Conservation (phyloP, 2,888 invertebrate species). For the Suillia variegata region DNA sequence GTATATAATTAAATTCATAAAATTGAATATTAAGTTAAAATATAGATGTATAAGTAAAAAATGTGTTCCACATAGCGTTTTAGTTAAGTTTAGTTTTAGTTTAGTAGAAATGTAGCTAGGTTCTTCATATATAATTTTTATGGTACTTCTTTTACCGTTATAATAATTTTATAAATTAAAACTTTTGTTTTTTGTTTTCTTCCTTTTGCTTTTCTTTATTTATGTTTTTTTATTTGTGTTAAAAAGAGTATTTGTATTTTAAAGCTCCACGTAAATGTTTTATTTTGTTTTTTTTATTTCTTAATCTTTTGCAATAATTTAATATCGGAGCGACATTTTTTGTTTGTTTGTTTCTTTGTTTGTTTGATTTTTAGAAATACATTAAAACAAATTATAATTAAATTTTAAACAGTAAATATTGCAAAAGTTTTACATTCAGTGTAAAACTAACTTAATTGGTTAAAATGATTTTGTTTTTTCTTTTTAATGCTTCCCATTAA, state of each 20-base stretch:
- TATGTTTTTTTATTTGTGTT: slow-evolving; percentile 5
- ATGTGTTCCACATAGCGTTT: slow-evolving; percentile 45
- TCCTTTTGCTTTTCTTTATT: background rate
- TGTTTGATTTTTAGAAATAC: background rate
- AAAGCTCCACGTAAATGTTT: background rate
- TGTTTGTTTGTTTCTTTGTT: background rate
- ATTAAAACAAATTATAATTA: background rate
- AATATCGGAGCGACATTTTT: background rate
- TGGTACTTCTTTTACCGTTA: background rate
- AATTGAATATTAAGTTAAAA: slow-evolving; percentile 46
- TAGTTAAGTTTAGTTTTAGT: slow-evolving; percentile 5
- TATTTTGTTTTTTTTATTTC: too few relatives aligned
- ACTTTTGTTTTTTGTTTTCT: background rate
- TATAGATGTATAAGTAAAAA: slow-evolving; percentile 47
- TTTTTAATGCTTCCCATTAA: too few relatives aligned
- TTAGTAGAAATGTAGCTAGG: slow-evolving; percentile 17
- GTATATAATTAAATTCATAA: slow-evolving; percentile 46
- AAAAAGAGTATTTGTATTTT: background rate
- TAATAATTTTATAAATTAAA: slow-evolving; percentile 3
- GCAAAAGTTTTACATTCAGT: slow-evolving; percentile 1
- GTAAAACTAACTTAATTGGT: background rate
- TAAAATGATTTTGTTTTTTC: background rate
- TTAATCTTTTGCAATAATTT: background rate
- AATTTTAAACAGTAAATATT: slow-evolving; percentile 1
- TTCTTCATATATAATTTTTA: slow-evolving; percentile 10